Base-by-base conservation (phyloP, 2,113 vertebrate genomes). In the Lophura nycthemera region DNA sequence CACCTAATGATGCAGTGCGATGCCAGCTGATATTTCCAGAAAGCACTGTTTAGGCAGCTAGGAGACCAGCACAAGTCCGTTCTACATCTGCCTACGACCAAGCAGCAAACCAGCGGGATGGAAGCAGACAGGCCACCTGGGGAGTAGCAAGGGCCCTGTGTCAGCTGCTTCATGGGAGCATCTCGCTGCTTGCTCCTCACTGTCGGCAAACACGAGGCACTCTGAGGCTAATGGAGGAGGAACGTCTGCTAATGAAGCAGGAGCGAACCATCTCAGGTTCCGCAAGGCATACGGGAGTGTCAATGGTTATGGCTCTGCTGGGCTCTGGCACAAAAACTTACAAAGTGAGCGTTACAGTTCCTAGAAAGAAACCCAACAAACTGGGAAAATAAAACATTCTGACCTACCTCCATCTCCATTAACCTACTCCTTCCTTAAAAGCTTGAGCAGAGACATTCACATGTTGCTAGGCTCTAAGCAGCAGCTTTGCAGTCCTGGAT, bases 311-410 rank as follows among this genome's bases (percentile, higher is more conserved):
- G 42, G 83, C 0, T 0, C 75, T 80, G 82, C 47, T 64, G 42
- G 59, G 66, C 56, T 86, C 27, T 57, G 45, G 21, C 47, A 77
- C 19, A 66, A 45, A 89, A 54, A 76, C 27, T 79, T 93, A 73
- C 19, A 70, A 80, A 54, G 3, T 1, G 29, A 80, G 50, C 42
- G 40, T 66, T 89, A 81, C 64, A 36, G 25, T 94, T 93, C 92
- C 89, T 92, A 88, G 89, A 94, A 93, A 87, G 89, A 95, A 89
- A 72, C 34, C 25, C 38, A 89, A 56, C 74, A 76, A 94, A 94
- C 60, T 73, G 40, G 30, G 86, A 93, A 93, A 94, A 95, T 60
- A 93, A 86, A 94, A 67, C 78, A 88, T 77, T 89, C 82, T 92
- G 79, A 86, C 91, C 63, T 79, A 78, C 80, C 86, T 95, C 83